phyloP scores from a whole-genome alignment of 2,888 invertebrate species.

The Eilema caniola region DNA sequence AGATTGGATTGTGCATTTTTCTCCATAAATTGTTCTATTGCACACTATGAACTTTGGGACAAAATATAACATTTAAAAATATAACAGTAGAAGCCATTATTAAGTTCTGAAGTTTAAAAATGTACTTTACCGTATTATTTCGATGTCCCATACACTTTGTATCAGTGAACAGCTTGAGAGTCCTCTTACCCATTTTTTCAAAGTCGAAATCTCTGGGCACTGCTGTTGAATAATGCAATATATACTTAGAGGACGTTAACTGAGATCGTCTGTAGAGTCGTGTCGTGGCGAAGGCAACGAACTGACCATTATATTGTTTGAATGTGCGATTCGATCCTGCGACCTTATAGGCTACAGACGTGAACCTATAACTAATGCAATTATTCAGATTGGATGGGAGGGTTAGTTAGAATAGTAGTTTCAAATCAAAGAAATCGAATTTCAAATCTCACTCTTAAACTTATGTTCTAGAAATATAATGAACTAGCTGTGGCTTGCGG shows the following conservation, averaged over 20 bases:
- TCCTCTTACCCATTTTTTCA: conserved; percentile 76
- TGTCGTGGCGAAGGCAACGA: neutral
- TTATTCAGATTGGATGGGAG: neutral
- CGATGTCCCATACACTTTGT: conserved; percentile 72
- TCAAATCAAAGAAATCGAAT: no score
- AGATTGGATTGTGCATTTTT: no score
- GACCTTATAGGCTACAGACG: neutral
- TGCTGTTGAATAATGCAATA: conserved; percentile 49
- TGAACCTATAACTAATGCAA: neutral
- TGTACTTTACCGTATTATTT: conserved; percentile 49
- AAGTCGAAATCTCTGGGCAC: conserved; percentile 75
- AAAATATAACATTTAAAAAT: neutral
- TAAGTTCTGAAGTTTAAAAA: neutral
- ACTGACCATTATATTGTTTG: neutral
- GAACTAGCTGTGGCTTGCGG: no score
- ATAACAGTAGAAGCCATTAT: neutral
- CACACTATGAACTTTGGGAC: neutral
- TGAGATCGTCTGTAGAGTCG: neutral
- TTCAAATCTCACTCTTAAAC: no score
- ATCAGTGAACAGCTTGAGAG: conserved; percentile 72
- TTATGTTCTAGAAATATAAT: no score
- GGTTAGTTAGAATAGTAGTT: neutral
- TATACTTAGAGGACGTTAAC: neutral
- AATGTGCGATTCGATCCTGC: neutral
- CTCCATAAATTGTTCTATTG: neutral